Evolutionary conservation across 1,140 invertebrate genomes (phyloP), one percentile per base, ranked within the genome.

Genomic region (Eriosoma lanigerum): DNA sequence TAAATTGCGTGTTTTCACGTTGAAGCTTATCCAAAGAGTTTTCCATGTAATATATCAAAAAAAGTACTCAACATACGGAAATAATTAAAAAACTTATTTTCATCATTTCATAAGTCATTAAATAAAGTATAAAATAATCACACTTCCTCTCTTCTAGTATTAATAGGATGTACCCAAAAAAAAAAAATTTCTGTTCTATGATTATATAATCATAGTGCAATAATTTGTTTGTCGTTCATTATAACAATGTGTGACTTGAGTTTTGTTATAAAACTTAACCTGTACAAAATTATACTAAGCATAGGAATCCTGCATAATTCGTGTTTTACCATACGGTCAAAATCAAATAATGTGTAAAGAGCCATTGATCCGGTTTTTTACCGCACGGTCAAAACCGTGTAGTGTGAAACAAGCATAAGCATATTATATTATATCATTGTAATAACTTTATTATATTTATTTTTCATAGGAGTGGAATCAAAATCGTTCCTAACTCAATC

Each of bases 401-500:
- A n/a, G n/a, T n/a, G n/a, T n/a, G n/a, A n/a, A n/a, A n/a, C n/a
- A n/a, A n/a, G n/a, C n/a, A n/a, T n/a, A n/a, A n/a, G n/a, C n/a
- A n/a, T n/a, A n/a, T n/a, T n/a, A n/a, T n/a, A n/a, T n/a, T n/a
- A n/a, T n/a, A n/a, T n/a, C n/a, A n/a, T n/a, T n/a, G n/a, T n/a
- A n/a, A n/a, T n/a, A 4, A 44, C 21, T 72, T 19, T 19, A 50
- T 19, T 38, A 29, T 54, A n/a, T n/a, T 54, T 54, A 52, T 82
- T 15, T 52, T 70, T 29, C 80, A 17, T 62, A 81, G 89, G n/a
- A 58, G 81, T 84, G 4, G 87, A 89, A 84, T 82, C 87, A 4
- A 86, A 88, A 83, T 72, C 87, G 4, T 84, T 87, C 81, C 84
- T 90, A 8, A 89, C 87, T 21, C 86, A 88, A 83, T 84, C 84